Evolutionary conservation across 2,888 invertebrate genomes (phyloP), one percentile per base, ranked within the genome.

Genomic region (Parapristionchus giblindavisi): DNA sequence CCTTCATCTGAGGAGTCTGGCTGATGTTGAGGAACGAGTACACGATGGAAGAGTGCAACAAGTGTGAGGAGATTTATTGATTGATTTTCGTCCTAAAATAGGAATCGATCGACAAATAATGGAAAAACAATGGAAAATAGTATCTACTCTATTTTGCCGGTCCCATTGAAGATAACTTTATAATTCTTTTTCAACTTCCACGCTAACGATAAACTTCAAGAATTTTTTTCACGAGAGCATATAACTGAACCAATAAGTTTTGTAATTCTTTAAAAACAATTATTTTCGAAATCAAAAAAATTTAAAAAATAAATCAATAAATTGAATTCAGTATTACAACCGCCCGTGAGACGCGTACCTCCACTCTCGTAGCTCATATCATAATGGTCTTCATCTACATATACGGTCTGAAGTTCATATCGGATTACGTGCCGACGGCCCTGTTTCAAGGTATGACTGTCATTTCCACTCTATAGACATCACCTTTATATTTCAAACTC

Each of bases 301-400:
- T n/a, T 6, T 6, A 54, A 54, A 24, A n/a, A n/a, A 54, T 8
- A n/a, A 27, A 14, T 54, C 27, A n/a, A 27, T 36, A 34, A 5
- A 78, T 36, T 74, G 27, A 14, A 54, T 80, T 73, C 52, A 87
- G 85, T 32, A 83, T 86, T 34, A 80, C 85, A 27, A 81, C 83
- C 34, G 83, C 83, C 14, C 82, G 86, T 24, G 91, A 91, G 87
- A 91, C 91, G 1, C 88, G 91, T 29, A 80, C 91, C 73, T 91
- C 91, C 2, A 90, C 89, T 27, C 88, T 91, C 24, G 84, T 91
- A 43, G 90, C 91, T 1, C 91, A 91, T 85, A 85, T 90, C 48
- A 85, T 91, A 81, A 91, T 91, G 81, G 91, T 91, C n/a, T 87
- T 91, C 70, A 91, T 91, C 21, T 87, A 84, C 75, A 88, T 91